Percentiles rank a stretch among this genome's conserved stretches.
Conservation (phyloP, 2,113 vertebrate genomes). For the Poeciliopsis turrubarensis region DNA sequence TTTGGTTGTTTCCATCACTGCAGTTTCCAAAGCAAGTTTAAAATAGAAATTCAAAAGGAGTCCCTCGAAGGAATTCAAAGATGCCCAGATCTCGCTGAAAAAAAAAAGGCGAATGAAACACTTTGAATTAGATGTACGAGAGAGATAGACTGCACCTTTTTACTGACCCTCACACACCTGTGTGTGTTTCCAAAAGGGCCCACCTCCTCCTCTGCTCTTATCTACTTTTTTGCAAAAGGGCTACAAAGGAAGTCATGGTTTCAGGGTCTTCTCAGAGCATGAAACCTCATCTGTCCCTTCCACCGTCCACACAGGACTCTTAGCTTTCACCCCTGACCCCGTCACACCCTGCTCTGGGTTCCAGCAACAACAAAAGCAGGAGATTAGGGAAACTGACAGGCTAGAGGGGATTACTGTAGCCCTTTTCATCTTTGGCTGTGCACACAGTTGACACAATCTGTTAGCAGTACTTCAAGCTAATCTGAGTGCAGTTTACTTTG, state of each 20-base stretch:
- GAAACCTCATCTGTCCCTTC: slow-evolving; percentile 68
- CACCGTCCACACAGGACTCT: slow-evolving; percentile 70
- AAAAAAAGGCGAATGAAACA: background rate
- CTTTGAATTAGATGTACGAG: slow-evolving; percentile 22
- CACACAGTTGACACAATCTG: slow-evolving; percentile 77
- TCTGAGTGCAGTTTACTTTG: slow-evolving; percentile 69
- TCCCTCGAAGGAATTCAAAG: slow-evolving; percentile 1
- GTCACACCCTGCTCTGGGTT: slow-evolving; percentile 74
- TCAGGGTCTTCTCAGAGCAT: slow-evolving; percentile 56
- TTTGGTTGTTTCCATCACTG: background rate
- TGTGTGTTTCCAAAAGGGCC: slow-evolving; percentile 64
- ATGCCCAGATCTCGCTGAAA: background rate
- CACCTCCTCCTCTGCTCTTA: slow-evolving; percentile 61
- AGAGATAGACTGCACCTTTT: slow-evolving; percentile 50
- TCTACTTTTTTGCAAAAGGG: slow-evolving; percentile 46
- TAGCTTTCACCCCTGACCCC: slow-evolving; percentile 81
- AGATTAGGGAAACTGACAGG: slow-evolving; percentile 79
- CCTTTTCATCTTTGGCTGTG: slow-evolving; percentile 67
- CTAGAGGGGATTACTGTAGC: slow-evolving; percentile 76
- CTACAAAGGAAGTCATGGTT: slow-evolving; percentile 49
- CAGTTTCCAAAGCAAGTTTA: slow-evolving; percentile 24
- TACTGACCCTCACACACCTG: slow-evolving; percentile 66
- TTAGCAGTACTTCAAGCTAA: slow-evolving; percentile 74
- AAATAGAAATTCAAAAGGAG: background rate
- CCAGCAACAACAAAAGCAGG: slow-evolving; percentile 73